A percentile compares a stretch with the other conserved stretches of the same genome.
Conservation (phyloP, 2,888 invertebrate species). For the Temnothorax unifasciatus region DNA sequence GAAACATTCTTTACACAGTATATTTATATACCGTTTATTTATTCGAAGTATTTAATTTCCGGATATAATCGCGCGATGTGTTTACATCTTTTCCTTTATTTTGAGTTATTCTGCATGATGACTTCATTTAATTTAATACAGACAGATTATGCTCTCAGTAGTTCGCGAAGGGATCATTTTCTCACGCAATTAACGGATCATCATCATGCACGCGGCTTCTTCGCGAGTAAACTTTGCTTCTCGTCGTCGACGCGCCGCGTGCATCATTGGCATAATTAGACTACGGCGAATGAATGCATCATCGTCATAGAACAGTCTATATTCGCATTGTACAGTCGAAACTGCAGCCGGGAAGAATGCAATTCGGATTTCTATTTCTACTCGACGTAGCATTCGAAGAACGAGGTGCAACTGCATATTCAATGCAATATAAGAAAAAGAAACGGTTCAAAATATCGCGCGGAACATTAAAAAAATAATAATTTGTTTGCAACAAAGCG, state of each 20-base stretch:
- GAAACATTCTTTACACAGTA: neutral
- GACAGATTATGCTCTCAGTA: neutral
- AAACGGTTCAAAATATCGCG: neutral
- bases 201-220: neutral
- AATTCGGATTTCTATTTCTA: neutral
- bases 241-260: conserved; percentile 28
- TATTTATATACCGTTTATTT: neutral
- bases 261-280: conserved; percentile 45
- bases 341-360: neutral
- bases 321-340: neutral
- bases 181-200: conserved; percentile 12
- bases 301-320: conserved; percentile 20
- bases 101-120: neutral
- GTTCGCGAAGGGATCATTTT: neutral
- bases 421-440: neutral
- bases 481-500: neutral
- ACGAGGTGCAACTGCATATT: neutral
- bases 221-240: conserved; percentile 20
- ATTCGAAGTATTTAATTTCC: neutral
- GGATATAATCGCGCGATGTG: neutral
- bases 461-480: neutral
- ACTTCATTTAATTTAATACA: neutral
- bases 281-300: conserved; percentile 36
- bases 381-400: neutral
- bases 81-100: neutral